Conservation (phyloP, 1,140 invertebrate genomes). For the Tenebrio molitor region DNA sequence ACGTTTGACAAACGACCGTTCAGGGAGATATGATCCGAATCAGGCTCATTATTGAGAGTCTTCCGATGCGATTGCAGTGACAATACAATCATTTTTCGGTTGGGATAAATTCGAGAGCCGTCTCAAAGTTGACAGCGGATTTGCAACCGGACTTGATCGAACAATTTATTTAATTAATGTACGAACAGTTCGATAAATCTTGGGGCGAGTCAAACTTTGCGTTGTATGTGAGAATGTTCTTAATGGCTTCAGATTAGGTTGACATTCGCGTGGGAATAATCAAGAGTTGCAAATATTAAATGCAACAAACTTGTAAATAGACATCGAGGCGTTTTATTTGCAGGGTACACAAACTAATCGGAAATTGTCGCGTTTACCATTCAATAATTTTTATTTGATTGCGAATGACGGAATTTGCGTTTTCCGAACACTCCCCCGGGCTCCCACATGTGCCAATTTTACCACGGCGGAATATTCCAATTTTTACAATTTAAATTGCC, state of each 20-base stretch:
- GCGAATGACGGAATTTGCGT: background rate
- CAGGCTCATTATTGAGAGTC: background rate
- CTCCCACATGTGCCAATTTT: background rate
- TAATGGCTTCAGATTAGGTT: conserved; percentile 31
- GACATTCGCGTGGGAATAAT: conserved; percentile 33
- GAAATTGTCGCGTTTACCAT: background rate
- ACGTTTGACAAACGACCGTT: background rate
- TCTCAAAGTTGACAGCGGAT: background rate
- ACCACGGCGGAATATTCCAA: too few species aligned
- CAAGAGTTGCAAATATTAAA: conserved; percentile 35
- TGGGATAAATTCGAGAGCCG: background rate
- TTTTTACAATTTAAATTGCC: too few species aligned
- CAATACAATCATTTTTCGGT: conserved; percentile 5
- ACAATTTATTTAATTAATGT: conserved; percentile 17
- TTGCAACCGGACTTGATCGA: background rate
- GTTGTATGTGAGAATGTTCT: conserved; percentile 21
- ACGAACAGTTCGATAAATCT: background rate
- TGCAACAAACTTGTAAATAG: conserved; percentile 31
- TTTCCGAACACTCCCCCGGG: conserved; percentile 8
- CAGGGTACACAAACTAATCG: conserved; percentile 4
- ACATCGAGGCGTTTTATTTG: conserved; percentile 16
- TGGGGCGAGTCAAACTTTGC: conserved; percentile 7
- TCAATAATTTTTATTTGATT: background rate
- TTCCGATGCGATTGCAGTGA: background rate
- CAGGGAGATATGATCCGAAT: background rate